phyloP scores from a whole-genome alignment of 2,888 invertebrate genomes.

The Petrolisthes cinctipes region DNA sequence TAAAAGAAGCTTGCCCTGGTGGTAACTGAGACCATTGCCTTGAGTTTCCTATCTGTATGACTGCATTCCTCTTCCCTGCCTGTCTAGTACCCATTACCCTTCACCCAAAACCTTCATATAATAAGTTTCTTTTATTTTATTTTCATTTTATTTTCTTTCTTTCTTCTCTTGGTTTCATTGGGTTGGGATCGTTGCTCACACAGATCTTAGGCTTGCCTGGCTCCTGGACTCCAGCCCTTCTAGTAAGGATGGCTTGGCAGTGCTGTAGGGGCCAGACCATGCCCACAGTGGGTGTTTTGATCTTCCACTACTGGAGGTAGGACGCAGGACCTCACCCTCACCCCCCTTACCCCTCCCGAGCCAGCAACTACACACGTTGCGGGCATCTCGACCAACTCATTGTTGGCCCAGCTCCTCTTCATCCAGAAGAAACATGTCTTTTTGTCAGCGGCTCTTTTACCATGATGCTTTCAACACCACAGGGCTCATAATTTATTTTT shows the following conservation, averaged over 20 bases:
- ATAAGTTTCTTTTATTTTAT: constrained; percentile 23
- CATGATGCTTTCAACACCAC: constrained; percentile 36
- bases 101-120: constrained; percentile 31
- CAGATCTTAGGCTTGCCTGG: constrained; percentile 53
- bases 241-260: constrained; percentile 38
- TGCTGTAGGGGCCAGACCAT: constrained; percentile 44
- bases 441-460: constrained; percentile 43
- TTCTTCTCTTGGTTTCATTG: constrained; percentile 47
- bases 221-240: constrained; percentile 44
- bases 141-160: constrained; percentile 7
- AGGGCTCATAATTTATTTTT: constrained; percentile 60
- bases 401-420: constrained; percentile 53
- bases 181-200: constrained; percentile 56
- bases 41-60: constrained; percentile 55
- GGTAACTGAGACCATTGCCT: constrained; percentile 58
- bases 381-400: constrained; percentile 33
- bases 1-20: constrained; percentile 63
- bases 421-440: constrained; percentile 47
- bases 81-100: constrained; percentile 48
- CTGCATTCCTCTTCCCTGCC: constrained; percentile 54
- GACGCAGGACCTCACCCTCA: constrained; percentile 43
- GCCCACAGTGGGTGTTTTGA: constrained; percentile 42
- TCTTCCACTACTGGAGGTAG: constrained; percentile 44
- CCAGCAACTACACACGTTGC: constrained; percentile 42
- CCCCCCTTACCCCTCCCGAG: constrained; percentile 6